A percentile compares a stretch with the other conserved stretches of the same genome.
These are phyloP conservation scores for Parochlus steinenii DNA, from an alignment of 2,888 invertebrate genomes.

Conservation along the genomic window DNA sequence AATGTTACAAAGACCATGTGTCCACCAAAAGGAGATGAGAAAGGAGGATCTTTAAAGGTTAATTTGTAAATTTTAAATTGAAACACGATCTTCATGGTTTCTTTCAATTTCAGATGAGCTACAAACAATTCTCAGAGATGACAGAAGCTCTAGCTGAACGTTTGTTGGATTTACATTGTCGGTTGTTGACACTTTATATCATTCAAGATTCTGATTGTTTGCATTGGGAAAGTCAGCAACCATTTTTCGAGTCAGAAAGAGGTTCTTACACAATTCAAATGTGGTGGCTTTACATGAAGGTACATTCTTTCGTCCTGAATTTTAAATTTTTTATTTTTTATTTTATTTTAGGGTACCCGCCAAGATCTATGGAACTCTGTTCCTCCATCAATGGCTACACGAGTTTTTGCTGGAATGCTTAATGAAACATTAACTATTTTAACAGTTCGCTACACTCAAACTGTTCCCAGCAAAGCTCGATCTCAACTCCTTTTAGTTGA, in stretches of 20 bases:
- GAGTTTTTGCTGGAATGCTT: conserved; percentile 69
- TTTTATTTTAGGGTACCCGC: conserved; percentile 41
- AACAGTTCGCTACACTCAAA: conserved; percentile 66
- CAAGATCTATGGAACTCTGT: conserved; percentile 74
- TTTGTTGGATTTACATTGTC: conserved; percentile 63
- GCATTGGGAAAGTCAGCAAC: conserved; percentile 48
- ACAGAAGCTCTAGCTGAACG: conserved; percentile 71
- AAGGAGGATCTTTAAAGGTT: conserved; percentile 27
- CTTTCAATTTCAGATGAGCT: conserved; percentile 32
- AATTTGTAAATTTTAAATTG: neutral
- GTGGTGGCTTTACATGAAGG: conserved; percentile 82
- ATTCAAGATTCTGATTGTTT: conserved; percentile 68
- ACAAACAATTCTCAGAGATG: conserved; percentile 66
- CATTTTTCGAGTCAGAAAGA: conserved; percentile 54
- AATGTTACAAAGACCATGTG: conserved; percentile 26
- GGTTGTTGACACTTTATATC: conserved; percentile 60
- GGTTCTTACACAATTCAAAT: conserved; percentile 72
- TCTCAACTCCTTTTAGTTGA: conserved; percentile 48
- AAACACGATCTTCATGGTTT: neutral
- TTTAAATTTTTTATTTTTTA: neutral
- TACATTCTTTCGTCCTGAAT: conserved; percentile 21
- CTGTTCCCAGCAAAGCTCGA: conserved; percentile 42
- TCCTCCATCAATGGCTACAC: conserved; percentile 75
- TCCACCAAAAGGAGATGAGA: conserved; percentile 28
- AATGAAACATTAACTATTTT: conserved; percentile 71